A percentile compares a stretch with the other conserved stretches of the same genome.
These are phyloP conservation scores for Sylvilagus bachmani DNA, from an alignment of 2,113 vertebrate genomes.

Conservation along the genomic window DNA sequence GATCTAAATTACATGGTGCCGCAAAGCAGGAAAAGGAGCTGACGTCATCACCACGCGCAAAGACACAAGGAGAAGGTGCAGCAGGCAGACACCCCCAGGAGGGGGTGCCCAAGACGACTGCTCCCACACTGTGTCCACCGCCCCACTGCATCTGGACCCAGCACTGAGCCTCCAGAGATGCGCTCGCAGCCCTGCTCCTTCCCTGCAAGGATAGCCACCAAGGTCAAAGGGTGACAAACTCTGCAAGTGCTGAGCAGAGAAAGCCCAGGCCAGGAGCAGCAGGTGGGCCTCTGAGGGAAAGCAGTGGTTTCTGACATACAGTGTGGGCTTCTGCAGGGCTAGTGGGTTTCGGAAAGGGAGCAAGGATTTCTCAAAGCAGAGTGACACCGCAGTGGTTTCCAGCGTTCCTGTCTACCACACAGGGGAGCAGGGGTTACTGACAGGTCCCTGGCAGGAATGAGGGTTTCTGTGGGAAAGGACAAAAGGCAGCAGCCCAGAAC, in stretches of 20 bases:
- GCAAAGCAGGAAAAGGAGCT: neutral
- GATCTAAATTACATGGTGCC: constrained; percentile 9
- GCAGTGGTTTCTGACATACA: neutral
- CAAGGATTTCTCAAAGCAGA: constrained; percentile 21
- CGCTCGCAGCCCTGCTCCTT: neutral
- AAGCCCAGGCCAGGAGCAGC: neutral
- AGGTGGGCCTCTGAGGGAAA: constrained; percentile 39
- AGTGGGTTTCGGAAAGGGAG: constrained; percentile 46
- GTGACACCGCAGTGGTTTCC: neutral
- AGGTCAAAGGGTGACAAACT: neutral
- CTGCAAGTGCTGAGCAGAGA: neutral
- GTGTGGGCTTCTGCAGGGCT: neutral
- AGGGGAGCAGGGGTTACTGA: neutral
- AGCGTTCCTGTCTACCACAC: neutral
- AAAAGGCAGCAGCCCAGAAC: constrained; percentile 10
- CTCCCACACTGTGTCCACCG: neutral
- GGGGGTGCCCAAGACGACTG: too few species aligned
- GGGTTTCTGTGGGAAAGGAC: neutral
- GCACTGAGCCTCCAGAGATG: neutral
- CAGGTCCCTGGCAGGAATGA: neutral
- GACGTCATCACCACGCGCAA: neutral
- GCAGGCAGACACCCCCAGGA: neutral
- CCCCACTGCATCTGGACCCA: neutral
- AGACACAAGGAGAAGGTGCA: neutral
- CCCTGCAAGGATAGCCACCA: neutral